These are phyloP conservation scores for Halyomorpha halys DNA, from an alignment of 1,140 invertebrate genomes.

Conservation along the genomic window DNA sequence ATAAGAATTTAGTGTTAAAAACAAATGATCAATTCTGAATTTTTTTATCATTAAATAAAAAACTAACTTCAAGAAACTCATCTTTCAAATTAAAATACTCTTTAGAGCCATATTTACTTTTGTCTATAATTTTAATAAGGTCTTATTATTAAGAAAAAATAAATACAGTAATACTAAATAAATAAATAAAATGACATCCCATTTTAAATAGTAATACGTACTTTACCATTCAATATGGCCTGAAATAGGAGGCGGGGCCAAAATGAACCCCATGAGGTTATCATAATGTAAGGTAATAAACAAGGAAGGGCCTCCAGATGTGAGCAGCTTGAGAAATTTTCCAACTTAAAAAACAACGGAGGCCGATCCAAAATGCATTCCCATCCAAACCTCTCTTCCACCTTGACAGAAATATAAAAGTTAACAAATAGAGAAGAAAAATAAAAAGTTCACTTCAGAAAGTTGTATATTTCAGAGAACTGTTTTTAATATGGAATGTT, in stretches of 20 bases:
- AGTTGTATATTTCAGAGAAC: too few species aligned
- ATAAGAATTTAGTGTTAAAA: too few species aligned
- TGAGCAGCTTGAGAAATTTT: conserved; percentile 13
- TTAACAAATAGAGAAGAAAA: conserved; percentile 10
- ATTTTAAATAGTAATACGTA: conserved; percentile 9
- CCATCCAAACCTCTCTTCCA: conserved; percentile 20
- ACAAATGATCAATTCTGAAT: too few species aligned
- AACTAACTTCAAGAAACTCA: too few species aligned
- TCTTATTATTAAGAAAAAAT: too few species aligned
- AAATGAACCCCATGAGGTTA: conserved; percentile 3
- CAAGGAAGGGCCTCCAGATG: conserved; percentile 14
- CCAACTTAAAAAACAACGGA: conserved; percentile 18
- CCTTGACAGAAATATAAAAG: conserved; percentile 20
- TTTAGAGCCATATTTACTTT: too few species aligned
- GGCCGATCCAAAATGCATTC: conserved; percentile 19
- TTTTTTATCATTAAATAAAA: too few species aligned
- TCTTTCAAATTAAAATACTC: too few species aligned
- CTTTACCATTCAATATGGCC: conserved; percentile 4
- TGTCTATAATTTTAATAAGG: too few species aligned
- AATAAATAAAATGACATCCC: conserved; percentile 2
- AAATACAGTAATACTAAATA: background rate
- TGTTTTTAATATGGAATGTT: too few species aligned
- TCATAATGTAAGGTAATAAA: conserved; percentile 16
- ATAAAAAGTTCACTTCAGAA: background rate
- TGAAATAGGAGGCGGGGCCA: conserved; percentile 12